Evolutionary conservation across 2,888 invertebrate genomes (phyloP).

Genomic region (Catocala sponsa): DNA sequence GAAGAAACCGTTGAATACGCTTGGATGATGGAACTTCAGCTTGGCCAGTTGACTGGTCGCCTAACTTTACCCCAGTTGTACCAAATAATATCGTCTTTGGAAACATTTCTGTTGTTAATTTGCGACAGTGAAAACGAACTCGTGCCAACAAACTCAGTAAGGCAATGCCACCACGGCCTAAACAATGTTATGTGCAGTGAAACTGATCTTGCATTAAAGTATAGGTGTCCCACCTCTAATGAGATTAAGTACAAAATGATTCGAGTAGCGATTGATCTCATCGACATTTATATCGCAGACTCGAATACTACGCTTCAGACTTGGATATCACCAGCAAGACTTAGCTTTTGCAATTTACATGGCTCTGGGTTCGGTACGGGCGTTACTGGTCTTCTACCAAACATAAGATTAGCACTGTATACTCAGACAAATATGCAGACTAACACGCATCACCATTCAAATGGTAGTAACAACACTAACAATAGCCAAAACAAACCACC

Average conservation of each 20-base stretch:
- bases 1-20: slow-evolving; percentile 99
- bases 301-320: slow-evolving; percentile 95
- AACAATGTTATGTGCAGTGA: slow-evolving; percentile 91
- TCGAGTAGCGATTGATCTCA: slow-evolving; percentile 94
- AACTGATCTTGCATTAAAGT: slow-evolving; percentile 91
- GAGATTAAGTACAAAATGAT: slow-evolving; percentile 98
- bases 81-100: slow-evolving; percentile 95
- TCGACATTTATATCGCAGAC: slow-evolving; percentile 97
- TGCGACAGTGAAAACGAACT: slow-evolving; percentile 97
- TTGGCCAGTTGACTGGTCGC: slow-evolving; percentile 97
- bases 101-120: slow-evolving; percentile 95
- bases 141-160: slow-evolving; percentile 93
- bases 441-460: slow-evolving; percentile 85
- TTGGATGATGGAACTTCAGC: slow-evolving; percentile 98
- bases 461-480: slow-evolving; percentile 81
- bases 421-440: slow-evolving; percentile 90
- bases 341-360: slow-evolving; percentile 98
- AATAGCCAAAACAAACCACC: slow-evolving; percentile 72
- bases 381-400: slow-evolving; percentile 94
- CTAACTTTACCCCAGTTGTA: slow-evolving; percentile 96
- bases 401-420: slow-evolving; percentile 89
- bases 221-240: slow-evolving; percentile 93
- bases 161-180: slow-evolving; percentile 93
- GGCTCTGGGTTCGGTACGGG: slow-evolving; percentile 97
- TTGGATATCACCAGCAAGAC: slow-evolving; percentile 95